Conservation (phyloP, 2,797 vertebrate species). For the Melanotaenia parkinsoni region DNA sequence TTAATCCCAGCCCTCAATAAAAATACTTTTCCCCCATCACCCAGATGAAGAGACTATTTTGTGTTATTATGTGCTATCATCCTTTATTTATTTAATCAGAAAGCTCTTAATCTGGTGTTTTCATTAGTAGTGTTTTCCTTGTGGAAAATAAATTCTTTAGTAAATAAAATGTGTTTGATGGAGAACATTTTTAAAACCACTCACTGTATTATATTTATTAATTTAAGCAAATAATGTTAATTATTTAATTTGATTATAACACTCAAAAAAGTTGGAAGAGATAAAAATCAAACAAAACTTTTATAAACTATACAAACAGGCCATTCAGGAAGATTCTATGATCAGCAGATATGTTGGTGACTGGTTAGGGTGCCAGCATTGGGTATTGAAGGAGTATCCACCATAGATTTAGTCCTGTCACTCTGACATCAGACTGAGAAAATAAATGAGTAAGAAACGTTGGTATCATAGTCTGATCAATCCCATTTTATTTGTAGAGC, state of each 20-base stretch:
- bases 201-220: too few relatives aligned
- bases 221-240: too few relatives aligned
- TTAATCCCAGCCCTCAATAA: constrained; percentile 32
- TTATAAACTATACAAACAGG: not conserved
- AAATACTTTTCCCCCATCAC: not conserved
- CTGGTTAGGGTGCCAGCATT: not conserved
- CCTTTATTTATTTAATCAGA: not conserved
- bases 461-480: too few relatives aligned
- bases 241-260: not conserved
- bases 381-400: not conserved
- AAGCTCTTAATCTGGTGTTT: not conserved
- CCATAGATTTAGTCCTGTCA: too few relatives aligned
- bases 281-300: not conserved
- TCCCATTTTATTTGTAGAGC: too few relatives aligned
- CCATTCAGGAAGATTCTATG: too few relatives aligned
- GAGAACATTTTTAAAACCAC: not conserved
- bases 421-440: too few relatives aligned
- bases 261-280: not conserved
- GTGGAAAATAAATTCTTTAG: not conserved
- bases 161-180: not conserved
- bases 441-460: too few relatives aligned
- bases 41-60: constrained; percentile 37
- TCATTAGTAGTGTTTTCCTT: not conserved
- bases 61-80: constrained; percentile 8
- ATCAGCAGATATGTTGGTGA: not conserved